Evolutionary conservation across 2,797 vertebrate genomes (phyloP).

Genomic region (Glyptemys insculpta): DNA sequence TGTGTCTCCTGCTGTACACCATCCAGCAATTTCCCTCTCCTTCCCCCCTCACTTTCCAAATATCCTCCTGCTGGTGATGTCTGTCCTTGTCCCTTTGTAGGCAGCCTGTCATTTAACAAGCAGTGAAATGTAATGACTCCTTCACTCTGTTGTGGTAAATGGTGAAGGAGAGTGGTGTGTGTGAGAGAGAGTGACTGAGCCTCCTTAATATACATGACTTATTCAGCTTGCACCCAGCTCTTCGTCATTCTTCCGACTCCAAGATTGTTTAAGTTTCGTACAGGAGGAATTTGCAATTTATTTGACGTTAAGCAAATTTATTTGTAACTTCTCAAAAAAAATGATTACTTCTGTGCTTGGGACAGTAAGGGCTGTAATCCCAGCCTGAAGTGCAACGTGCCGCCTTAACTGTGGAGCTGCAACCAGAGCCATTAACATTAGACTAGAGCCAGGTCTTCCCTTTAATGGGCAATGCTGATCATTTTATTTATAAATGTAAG

Average conservation of each 20-base stretch:
- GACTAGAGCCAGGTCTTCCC: neutral
- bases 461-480: neutral
- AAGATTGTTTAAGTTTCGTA: neutral
- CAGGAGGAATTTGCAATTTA: neutral
- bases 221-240: neutral
- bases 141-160: rapidly evolving
- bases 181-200: rapidly evolving
- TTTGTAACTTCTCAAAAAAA: neutral
- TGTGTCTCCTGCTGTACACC: neutral
- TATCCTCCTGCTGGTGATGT: neutral
- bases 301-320: neutral
- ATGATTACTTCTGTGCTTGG: neutral
- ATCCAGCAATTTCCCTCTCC: neutral
- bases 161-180: neutral
- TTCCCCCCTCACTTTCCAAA: neutral
- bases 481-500: neutral
- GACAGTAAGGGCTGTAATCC: neutral
- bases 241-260: neutral
- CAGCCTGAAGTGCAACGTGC: neutral
- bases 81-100: neutral
- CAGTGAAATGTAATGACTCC: neutral
- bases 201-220: neutral
- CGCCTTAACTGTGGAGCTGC: rapidly evolving
- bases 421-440: neutral
- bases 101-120: neutral